Evolutionary conservation across 2,888 invertebrate genomes (phyloP), one percentile per base, ranked within the genome.

Genomic region (Troilus luridus): DNA sequence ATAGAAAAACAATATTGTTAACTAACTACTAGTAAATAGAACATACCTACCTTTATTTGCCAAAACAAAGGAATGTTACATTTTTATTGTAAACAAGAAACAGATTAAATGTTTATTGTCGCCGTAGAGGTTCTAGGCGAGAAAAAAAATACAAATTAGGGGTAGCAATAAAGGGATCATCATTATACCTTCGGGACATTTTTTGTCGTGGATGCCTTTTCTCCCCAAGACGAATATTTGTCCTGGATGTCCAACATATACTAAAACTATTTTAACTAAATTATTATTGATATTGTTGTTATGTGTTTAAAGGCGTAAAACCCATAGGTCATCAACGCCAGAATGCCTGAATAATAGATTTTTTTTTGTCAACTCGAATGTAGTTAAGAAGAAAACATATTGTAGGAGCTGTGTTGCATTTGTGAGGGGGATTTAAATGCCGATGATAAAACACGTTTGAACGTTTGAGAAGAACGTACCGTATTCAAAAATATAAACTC

Each of bases 111-210:
- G 72, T 27, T 41, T 41, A 77, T 77, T 77, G 72, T 77, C 27
- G 67, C 14, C 72, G 17, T 41, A 41, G 27, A 64, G 24, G 1
- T 77, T 27, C 41, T 17, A 8, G 72, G 17, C 9, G 72, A 41
- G 27, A 17, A 41, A 77, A 72, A 72, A 77, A 77, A 77, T 77
- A 77, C 14, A 77, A 77, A 77, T 77, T 77, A 77, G 72, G 72
- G 72, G 41, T 21, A 27, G 72, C 72, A 77, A 77, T 72, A 72
- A 72, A 72, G 72, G 17, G 72, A 77, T 77, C 72, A 77, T 41
- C 72, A 77, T 77, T 41, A 77, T 77, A 77, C 27, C 27, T 8
- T 77, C 27, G 27, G 72, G 27, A 2, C 19, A 67, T 77, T 77
- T 77, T 77, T 77, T 77, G 72, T 77, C 27, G 12, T 5, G 19